Evolutionary conservation across 2,113 vertebrate genomes (phyloP).

Genomic region (Martes martes): DNA sequence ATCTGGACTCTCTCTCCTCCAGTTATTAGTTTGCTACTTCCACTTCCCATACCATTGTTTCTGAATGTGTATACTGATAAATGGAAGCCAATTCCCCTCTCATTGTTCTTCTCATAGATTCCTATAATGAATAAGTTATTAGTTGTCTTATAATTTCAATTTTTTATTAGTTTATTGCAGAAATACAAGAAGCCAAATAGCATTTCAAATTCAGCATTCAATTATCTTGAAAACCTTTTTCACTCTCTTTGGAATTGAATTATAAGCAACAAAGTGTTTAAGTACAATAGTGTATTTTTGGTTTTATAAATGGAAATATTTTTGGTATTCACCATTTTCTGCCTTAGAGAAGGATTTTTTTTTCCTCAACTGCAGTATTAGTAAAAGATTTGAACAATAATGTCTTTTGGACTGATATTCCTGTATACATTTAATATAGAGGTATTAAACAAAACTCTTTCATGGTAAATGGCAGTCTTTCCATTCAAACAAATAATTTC

Average conservation of each 20-base stretch:
- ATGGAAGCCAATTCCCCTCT: neutral
- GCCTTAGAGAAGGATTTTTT: neutral
- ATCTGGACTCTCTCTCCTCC: neutral
- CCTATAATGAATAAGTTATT: neutral
- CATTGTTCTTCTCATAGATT: neutral
- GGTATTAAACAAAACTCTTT: neutral
- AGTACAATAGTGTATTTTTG: neutral
- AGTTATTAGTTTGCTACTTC: neutral
- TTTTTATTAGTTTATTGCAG: neutral
- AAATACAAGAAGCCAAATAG: neutral
- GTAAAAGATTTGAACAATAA: neutral
- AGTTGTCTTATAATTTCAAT: neutral
- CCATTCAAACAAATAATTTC: neutral
- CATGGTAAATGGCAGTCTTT: conserved; percentile 9
- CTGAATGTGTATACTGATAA: neutral
- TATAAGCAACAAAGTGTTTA: conserved; percentile 6
- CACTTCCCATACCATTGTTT: neutral
- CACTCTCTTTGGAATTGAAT: neutral
- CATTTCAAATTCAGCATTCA: neutral
- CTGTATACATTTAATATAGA: conserved; percentile 37
- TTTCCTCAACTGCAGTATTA: neutral
- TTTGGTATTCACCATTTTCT: neutral
- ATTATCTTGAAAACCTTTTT: neutral
- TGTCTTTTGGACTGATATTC: neutral
- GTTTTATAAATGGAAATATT: neutral